Conservation (phyloP, 92 coral and sea anemone species). For the Zoanthus solanderi region DNA sequence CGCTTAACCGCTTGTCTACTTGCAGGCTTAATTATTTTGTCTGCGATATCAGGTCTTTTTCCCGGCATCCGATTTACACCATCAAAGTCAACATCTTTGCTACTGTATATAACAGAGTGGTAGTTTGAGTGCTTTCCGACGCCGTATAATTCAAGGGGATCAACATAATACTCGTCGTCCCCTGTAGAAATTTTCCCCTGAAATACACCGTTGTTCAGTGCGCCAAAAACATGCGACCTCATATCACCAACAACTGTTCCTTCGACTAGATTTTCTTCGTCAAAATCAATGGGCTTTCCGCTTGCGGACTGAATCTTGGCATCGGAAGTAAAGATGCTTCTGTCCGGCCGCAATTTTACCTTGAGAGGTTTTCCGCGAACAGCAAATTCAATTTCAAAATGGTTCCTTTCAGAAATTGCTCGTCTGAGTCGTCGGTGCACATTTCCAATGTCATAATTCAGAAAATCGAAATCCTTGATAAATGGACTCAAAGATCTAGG, state of each 20-base stretch:
- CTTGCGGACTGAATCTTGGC: constrained; percentile 78
- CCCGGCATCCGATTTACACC: constrained; percentile 53
- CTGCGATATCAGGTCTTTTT: constrained; percentile 43
- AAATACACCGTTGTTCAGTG: constrained; percentile 82
- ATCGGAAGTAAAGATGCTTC: constrained; percentile 77
- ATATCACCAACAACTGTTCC: constrained; percentile 89
- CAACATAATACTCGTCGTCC: constrained; percentile 81
- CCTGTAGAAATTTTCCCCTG: constrained; percentile 88
- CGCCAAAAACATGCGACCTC: constrained; percentile 86
- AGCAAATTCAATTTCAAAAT: constrained; percentile 76
- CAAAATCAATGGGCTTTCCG: constrained; percentile 79
- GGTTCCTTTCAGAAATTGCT: constrained; percentile 64
- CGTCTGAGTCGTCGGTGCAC: constrained; percentile 74
- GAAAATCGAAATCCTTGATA: constrained; percentile 75
- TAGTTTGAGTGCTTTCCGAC: constrained; percentile 67
- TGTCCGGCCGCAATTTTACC: constrained; percentile 77
- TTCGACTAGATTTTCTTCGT: constrained; percentile 70
- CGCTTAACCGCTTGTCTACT: constrained; percentile 23
- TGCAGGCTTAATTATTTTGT: not conserved
- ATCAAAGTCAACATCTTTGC: constrained; percentile 78
- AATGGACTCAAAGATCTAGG: constrained; percentile 69
- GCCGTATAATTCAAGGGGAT: constrained; percentile 85
- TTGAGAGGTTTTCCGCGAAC: constrained; percentile 77
- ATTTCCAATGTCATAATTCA: constrained; percentile 70
- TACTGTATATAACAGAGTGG: constrained; percentile 94